phyloP scores from a whole-genome alignment of 2,797 vertebrate genomes.

The Miichthys miiuy region DNA sequence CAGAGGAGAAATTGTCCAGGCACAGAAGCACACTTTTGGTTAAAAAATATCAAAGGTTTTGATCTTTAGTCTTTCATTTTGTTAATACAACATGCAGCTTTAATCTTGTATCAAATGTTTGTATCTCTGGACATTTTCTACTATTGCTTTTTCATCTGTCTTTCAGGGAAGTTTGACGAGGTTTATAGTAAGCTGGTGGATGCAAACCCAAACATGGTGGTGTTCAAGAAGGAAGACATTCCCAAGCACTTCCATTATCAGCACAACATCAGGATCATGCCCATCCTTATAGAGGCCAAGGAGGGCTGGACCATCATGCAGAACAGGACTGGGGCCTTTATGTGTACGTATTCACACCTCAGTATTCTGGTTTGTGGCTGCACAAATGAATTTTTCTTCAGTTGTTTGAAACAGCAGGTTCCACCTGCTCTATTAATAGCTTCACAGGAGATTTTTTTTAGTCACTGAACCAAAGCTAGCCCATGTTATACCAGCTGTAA shows the following conservation, averaged over 20 bases:
- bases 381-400: neutral
- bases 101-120: neutral
- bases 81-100: neutral
- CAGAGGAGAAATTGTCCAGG: no score
- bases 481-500: slow-evolving; percentile 42
- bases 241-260: slow-evolving; percentile 89
- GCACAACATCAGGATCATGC: slow-evolving; percentile 89
- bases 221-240: slow-evolving; percentile 91
- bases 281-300: slow-evolving; percentile 90
- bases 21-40: neutral
- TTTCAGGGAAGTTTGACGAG: slow-evolving; percentile 89
- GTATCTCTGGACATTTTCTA: neutral
- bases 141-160: neutral
- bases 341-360: slow-evolving; percentile 82
- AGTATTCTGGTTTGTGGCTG: neutral
- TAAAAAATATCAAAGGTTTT: neutral
- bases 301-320: slow-evolving; percentile 91
- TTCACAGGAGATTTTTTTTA: slow-evolving; percentile 45
- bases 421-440: slow-evolving; percentile 65
- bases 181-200: slow-evolving; percentile 86
- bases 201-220: slow-evolving; percentile 90
- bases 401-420: slow-evolving; percentile 26
- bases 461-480: slow-evolving; percentile 30
- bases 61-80: neutral
- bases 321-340: slow-evolving; percentile 86